Evolutionary conservation across 2,888 invertebrate genomes (phyloP).

Genomic region (Mimas tiliae): DNA sequence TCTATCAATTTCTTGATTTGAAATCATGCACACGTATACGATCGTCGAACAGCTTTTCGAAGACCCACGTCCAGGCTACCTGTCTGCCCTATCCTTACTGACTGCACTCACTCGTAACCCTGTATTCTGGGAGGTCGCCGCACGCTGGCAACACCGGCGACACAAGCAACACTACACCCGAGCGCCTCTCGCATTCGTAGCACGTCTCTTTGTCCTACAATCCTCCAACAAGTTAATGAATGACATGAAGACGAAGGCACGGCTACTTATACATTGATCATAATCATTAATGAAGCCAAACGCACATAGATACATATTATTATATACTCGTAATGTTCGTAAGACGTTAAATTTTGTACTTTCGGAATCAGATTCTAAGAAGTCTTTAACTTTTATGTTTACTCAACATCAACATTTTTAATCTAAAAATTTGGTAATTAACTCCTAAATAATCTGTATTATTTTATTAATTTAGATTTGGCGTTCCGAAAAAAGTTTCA

Average conservation of each 20-base stretch:
- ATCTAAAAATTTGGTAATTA: conserved; percentile 70
- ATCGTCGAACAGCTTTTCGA: conserved; percentile 80
- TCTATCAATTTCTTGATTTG: conserved; percentile 76
- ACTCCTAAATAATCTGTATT: conserved; percentile 81
- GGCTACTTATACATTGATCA: conserved; percentile 78
- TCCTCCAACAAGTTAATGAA: conserved; percentile 38
- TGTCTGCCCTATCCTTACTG: conserved; percentile 58
- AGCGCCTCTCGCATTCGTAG: conserved; percentile 43
- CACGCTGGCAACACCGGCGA: conserved; percentile 52
- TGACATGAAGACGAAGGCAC: conserved; percentile 81
- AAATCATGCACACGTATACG: conserved; percentile 83
- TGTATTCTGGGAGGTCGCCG: conserved; percentile 64
- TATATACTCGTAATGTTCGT: conserved; percentile 71
- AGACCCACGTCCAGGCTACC: conserved; percentile 70
- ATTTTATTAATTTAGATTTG: conserved; percentile 79
- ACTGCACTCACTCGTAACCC: conserved; percentile 66
- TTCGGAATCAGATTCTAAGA: conserved; percentile 84
- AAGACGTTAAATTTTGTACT: conserved; percentile 82
- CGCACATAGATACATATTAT: conserved; percentile 69
- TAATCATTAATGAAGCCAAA: conserved; percentile 76
- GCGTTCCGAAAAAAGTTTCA: conserved; percentile 83
- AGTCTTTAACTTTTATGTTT: conserved; percentile 79
- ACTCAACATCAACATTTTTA: conserved; percentile 77
- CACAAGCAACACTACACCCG: conserved; percentile 48
- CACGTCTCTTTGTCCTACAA: conserved; percentile 39